Evolutionary conservation across 2,797 vertebrate genomes (phyloP), one percentile per base, ranked within the genome.

Genomic region (Syngnathus acus): DNA sequence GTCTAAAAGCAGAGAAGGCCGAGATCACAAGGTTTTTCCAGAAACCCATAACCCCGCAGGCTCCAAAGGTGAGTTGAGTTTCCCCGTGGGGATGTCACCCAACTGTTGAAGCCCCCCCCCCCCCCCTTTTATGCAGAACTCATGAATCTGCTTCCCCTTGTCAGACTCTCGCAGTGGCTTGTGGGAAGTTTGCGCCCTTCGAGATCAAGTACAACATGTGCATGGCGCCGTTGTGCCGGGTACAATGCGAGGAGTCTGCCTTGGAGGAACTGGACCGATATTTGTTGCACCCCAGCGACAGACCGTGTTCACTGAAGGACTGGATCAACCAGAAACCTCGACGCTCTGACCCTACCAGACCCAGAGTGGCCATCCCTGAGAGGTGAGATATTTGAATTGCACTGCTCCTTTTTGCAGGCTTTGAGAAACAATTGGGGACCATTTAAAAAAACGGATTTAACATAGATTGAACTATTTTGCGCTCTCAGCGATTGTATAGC

Each of bases 171-270:
- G 94, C 95, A 0, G 93, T 94, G 71, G 94, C 93, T 5, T 99
- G 96, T 70, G 96, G 96, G 5, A 98, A 98, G 82, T 99, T 99
- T 84, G 96, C 96, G 68, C 97, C 96, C 3, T 99, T 99, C 85
- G 96, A 99, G 78, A 98, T 99, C 40, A 99, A 94, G 82, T 94
- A 94, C 73, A 92, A 97, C 82, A 98, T 99, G 95, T 86, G 82
- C 60, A 80, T 99, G 7, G 95, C 97, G 7, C 97, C 97, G 0
- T 83, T 93, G 57, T 92, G 84, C 47, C 93, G 96, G 0, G 89
- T 94, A 1, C 75, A 88, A 60, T 91, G 91, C 69, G 92, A 93
- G 7, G 92, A 91, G 1, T 90, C 91, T 0, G 78, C 75, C 68
- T 81, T 94, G 1, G 92, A 94, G 0, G 92, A 89, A 43, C 79